A percentile compares a stretch with the other conserved stretches of the same genome.
Conservation (phyloP, 2,113 vertebrate species). For the Scomber scombrus region DNA sequence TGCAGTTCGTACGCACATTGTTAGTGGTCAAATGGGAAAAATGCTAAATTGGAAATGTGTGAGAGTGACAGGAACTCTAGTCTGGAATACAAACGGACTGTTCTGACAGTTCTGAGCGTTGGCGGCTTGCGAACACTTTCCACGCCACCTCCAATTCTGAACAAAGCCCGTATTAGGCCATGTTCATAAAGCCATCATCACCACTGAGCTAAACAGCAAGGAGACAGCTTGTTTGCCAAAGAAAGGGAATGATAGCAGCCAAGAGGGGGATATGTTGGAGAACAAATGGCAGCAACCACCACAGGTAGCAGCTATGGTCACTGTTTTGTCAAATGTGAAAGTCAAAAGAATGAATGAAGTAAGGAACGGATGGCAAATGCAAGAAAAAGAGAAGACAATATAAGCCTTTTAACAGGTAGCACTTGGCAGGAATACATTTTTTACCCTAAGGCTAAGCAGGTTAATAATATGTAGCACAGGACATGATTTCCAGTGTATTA, state of each 20-base stretch:
- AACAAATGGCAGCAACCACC: conserved; percentile 24
- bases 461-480: conserved; percentile 17
- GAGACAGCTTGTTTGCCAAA: conserved; percentile 39
- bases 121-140: conserved; percentile 34
- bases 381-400: background rate
- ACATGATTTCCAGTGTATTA: conserved; percentile 25
- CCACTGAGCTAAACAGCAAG: conserved; percentile 21
- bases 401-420: background rate
- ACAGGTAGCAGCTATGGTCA: conserved; percentile 22
- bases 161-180: conserved; percentile 36
- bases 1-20: background rate
- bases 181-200: conserved; percentile 36
- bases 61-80: background rate
- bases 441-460: background rate
- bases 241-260: conserved; percentile 21
- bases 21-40: background rate
- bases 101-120: background rate
- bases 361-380: background rate
- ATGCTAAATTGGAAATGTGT: background rate
- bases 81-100: conserved; percentile 15
- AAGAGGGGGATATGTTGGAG: conserved; percentile 21
- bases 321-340: conserved; percentile 14
- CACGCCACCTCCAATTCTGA: conserved; percentile 15
- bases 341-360: conserved; percentile 13
- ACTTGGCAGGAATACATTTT: conserved; percentile 12